Percentiles rank a stretch among this genome's conserved stretches.
Conservation (phyloP, 2,113 vertebrate genomes). For the Erythrolamprus reginae region DNA sequence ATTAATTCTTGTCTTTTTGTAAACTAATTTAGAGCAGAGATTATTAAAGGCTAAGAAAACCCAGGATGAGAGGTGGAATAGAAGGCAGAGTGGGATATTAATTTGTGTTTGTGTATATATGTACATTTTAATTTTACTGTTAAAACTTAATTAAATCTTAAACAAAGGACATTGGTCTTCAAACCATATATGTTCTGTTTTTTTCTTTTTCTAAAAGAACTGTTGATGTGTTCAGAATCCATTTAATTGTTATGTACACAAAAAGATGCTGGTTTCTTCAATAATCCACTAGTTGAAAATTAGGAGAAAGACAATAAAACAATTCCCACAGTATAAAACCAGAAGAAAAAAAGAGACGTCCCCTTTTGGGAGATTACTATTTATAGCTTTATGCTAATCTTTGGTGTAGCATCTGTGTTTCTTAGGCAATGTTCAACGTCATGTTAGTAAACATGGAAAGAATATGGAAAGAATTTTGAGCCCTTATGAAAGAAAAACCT, state of each 20-base stretch:
- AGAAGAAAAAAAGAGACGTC: not conserved
- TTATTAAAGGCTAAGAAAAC: not conserved
- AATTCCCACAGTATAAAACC: conserved; percentile 22
- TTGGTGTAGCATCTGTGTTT: conserved; percentile 47
- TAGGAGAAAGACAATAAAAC: conserved; percentile 14
- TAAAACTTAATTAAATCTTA: not conserved
- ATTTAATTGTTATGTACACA: conserved; percentile 51
- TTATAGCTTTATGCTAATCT: conserved; percentile 33
- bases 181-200: not conserved
- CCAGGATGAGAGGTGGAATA: not conserved
- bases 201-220: not conserved
- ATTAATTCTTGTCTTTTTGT: conserved; percentile 24
- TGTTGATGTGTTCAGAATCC: conserved; percentile 29
- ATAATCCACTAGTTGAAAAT: conserved; percentile 56
- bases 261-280: conserved; percentile 51
- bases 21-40: conserved; percentile 16
- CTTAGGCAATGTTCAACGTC: conserved; percentile 45
- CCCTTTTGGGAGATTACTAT: not conserved
- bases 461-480: conserved; percentile 40
- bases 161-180: conserved; percentile 8
- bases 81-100: not conserved
- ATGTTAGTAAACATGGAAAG: conserved; percentile 49
- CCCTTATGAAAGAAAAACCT: conserved; percentile 33
- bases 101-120: not conserved
- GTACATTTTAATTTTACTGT: not conserved